Evolutionary conservation across 2,888 invertebrate species (phyloP), one percentile per base, ranked within the genome.

Genomic region (Meiosimyza decipiens): DNA sequence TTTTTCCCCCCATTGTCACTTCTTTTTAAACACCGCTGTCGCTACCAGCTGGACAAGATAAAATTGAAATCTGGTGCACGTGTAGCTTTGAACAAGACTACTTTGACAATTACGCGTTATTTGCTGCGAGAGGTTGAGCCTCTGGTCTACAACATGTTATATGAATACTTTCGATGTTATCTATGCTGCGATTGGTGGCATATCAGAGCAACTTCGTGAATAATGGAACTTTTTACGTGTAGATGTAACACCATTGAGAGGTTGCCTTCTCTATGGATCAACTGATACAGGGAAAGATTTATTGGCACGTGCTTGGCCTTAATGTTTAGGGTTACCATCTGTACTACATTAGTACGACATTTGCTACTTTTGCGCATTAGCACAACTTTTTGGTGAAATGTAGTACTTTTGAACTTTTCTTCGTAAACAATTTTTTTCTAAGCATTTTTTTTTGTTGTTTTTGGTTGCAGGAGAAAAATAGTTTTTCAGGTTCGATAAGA

Each of bases 211-310:
- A 88, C 99, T 99, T 83, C 91, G 99, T 52, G 99, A 99, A 86
- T 89, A 99, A 1, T 99, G 0, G 99, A 99, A 86, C 89, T 99
- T 99, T 85, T 92, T 96, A 81, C 92, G 99, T 75, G 99, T 99
- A 12, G 99, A 99, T 71, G 99, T 99, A 81, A 99, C 98, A 1
- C 99, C 99, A n/a, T 99, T 99, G 0, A 99, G 99, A 86, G 99
- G 99, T 51, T 99, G 99, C 82, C 89, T 99, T 55, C 88, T 99
- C 54, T 99, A 98, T 84, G 99, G 99, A 0, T 99, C 99, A 0
- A 99, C 99, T 0, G 99, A 99, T n/a, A 97, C 96, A 0, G 99
- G 99, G 51, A 99, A 99, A 89, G 99, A 99, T 0, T 88, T 99
- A 66, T 88, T 99, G 49, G 99, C 99, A 0, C 90, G 99, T 78